phyloP scores from a whole-genome alignment of 1,140 invertebrate species.

The Pseudachorutes palmiensis region DNA sequence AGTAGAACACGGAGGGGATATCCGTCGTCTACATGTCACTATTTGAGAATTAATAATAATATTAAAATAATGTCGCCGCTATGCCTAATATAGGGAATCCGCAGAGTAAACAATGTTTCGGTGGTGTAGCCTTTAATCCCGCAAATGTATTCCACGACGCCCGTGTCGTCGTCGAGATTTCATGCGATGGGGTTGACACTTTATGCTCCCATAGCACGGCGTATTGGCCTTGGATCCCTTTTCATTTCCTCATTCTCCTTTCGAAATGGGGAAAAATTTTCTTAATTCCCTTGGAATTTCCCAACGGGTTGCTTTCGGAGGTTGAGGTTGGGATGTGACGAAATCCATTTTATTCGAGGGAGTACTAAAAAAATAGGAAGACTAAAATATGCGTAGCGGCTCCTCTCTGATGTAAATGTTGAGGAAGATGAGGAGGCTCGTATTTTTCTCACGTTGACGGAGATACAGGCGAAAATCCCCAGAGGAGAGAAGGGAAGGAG shows the following conservation, averaged over 20 bases:
- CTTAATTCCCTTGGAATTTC: constrained; percentile 6
- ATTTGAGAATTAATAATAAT: too few species aligned
- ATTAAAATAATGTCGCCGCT: too few species aligned
- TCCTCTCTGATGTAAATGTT: constrained; percentile 30
- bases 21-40: too few species aligned
- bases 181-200: too few species aligned
- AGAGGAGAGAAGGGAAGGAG: not conserved
- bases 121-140: not conserved
- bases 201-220: too few species aligned
- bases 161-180: too few species aligned
- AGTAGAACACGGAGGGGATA: too few species aligned
- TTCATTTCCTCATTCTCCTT: not conserved
- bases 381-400: constrained; percentile 20
- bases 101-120: constrained; percentile 8
- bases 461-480: constrained; percentile 28
- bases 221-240: too few species aligned
- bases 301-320: constrained; percentile 11
- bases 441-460: constrained; percentile 33
- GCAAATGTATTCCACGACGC: not conserved
- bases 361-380: not conserved
- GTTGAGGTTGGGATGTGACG: constrained; percentile 10
- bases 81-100: constrained; percentile 1
- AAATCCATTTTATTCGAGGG: not conserved
- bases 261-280: constrained; percentile 2
- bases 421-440: constrained; percentile 28